A percentile compares a stretch with the other conserved stretches of the same genome.
phyloP scores from a whole-genome alignment of 2,797 vertebrate genomes.

The Kryptolebias ocellatus region DNA sequence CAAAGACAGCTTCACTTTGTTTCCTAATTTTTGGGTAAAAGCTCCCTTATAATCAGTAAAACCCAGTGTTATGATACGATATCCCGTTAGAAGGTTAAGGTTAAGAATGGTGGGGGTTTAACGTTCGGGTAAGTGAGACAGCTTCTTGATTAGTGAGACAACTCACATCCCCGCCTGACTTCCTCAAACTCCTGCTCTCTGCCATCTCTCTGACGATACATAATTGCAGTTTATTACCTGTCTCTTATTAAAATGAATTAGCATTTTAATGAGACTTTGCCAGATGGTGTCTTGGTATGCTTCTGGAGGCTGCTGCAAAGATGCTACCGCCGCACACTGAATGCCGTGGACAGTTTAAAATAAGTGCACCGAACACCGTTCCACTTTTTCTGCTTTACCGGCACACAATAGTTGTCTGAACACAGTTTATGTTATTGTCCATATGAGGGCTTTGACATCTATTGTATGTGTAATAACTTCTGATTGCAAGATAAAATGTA shows the following conservation, averaged over 20 bases:
- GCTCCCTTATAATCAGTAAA: conserved; percentile 29
- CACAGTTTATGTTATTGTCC: conserved; percentile 8
- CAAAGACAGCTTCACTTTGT: background rate
- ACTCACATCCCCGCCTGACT: conserved; percentile 62
- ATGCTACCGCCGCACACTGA: conserved; percentile 53
- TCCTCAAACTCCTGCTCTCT: conserved; percentile 71
- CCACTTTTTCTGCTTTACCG: conserved; percentile 31
- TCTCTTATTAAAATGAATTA: conserved; percentile 90
- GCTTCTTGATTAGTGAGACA: conserved; percentile 71
- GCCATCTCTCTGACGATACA: conserved; percentile 80
- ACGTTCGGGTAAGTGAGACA: conserved; percentile 45
- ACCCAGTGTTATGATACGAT: conserved; percentile 36
- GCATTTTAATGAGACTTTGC: conserved; percentile 86
- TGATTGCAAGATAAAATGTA: conserved; percentile 38
- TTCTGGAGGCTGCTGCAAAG: conserved; percentile 66
- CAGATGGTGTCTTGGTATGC: conserved; percentile 83
- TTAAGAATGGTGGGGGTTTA: conserved; percentile 54
- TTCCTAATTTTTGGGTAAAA: conserved; percentile 5
- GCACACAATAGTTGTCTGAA: conserved; percentile 16
- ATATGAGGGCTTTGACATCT: conserved; percentile 2
- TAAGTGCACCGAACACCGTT: conserved; percentile 32
- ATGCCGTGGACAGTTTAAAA: conserved; percentile 35
- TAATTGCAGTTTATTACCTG: conserved; percentile 90
- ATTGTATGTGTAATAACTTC: conserved; percentile 7
- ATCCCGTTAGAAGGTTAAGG: conserved; percentile 41